phyloP scores from a whole-genome alignment of 2,888 invertebrate species.

The Thalpophila matura region DNA sequence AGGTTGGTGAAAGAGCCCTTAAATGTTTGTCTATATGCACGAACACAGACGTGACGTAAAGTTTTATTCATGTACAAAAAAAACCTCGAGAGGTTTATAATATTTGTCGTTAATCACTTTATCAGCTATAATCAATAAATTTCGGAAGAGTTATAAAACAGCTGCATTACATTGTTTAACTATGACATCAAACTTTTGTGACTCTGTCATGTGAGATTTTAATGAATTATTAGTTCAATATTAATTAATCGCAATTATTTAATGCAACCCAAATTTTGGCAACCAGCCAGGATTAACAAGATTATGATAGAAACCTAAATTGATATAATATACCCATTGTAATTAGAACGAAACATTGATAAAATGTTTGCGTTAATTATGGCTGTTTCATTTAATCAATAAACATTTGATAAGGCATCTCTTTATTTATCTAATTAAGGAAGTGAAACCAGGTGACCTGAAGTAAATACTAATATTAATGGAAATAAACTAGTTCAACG shows the following conservation, averaged over 20 bases:
- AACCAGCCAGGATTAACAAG: conserved; percentile 1
- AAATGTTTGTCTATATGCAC: no score
- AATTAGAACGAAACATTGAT: conserved; percentile 13
- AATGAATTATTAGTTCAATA: no score
- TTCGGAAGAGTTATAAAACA: no score
- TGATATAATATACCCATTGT: neutral
- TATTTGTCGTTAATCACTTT: no score
- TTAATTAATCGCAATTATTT: neutral
- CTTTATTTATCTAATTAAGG: neutral
- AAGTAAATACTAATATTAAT: neutral
- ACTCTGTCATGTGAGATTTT: neutral
- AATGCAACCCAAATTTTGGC: neutral
- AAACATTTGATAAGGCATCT: neutral
- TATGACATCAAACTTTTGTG: neutral
- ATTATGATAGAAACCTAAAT: conserved; percentile 2
- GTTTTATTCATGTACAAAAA: no score
- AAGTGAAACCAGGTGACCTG: neutral
- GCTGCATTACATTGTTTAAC: no score
- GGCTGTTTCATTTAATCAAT: neutral
- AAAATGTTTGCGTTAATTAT: neutral
- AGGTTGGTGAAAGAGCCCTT: no score
- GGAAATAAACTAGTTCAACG: neutral
- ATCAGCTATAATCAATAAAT: no score
- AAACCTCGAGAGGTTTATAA: no score
- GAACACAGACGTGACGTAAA: no score